phyloP scores from a whole-genome alignment of 2,113 vertebrate genomes.

The Sitta europaea region DNA sequence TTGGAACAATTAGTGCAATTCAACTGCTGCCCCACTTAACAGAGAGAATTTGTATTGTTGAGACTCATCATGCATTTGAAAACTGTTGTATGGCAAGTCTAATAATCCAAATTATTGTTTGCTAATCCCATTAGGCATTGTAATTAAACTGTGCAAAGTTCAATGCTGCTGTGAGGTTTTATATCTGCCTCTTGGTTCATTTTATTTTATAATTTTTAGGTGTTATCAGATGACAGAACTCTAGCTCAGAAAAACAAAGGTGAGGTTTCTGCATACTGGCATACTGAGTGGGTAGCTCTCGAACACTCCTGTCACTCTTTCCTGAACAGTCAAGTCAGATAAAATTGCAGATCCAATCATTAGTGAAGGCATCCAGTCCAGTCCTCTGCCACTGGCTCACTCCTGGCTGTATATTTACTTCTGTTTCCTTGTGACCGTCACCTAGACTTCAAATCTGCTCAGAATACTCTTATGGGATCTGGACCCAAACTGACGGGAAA shows the following conservation, averaged over 20 bases:
- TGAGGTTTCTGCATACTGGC: not conserved
- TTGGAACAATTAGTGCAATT: not conserved
- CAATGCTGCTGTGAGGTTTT: not conserved
- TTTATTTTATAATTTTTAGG: not conserved
- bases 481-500: not conserved
- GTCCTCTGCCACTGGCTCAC: not conserved
- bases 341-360: not conserved
- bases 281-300: not conserved
- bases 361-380: not conserved
- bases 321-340: not conserved
- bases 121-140: constrained; percentile 16
- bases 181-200: not conserved
- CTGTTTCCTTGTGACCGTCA: not conserved
- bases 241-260: not conserved
- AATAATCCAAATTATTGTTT: constrained; percentile 33
- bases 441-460: not conserved
- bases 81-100: not conserved
- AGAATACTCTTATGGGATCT: not conserved
- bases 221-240: not conserved
- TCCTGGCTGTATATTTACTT: not conserved
- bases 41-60: not conserved
- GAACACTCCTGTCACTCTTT: not conserved
- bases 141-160: constrained; percentile 18
- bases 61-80: not conserved
- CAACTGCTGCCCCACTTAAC: not conserved